Conservation (phyloP, 23 tunicate species). For the Phallusia fumigata region DNA sequence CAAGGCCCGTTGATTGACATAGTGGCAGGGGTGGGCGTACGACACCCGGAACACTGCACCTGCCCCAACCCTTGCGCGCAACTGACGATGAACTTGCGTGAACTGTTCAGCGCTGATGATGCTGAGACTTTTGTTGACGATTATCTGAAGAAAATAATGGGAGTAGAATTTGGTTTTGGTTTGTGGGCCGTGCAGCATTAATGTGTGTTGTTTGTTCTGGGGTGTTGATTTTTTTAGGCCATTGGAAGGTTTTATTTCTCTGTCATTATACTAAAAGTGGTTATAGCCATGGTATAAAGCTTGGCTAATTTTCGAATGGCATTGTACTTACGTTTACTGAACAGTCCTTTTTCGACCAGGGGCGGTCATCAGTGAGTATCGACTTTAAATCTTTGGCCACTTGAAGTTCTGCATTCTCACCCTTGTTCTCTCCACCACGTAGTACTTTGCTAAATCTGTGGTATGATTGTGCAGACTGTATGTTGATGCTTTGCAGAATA, state of each 20-base stretch:
- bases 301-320: too few species aligned
- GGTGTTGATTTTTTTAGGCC: too few species aligned
- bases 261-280: too few species aligned
- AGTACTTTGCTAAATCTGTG: constrained; percentile 59
- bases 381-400: constrained; percentile 49
- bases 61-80: constrained; percentile 22
- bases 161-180: too few species aligned
- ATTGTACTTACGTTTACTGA: constrained; percentile 31
- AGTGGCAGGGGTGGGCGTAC: constrained; percentile 70
- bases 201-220: too few species aligned
- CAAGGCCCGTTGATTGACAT: constrained; percentile 54
- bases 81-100: constrained; percentile 40
- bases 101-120: constrained; percentile 69
- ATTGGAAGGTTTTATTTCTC: too few species aligned
- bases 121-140: constrained; percentile 62
- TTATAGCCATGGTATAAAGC: too few species aligned
- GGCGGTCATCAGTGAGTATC: constrained; percentile 29
- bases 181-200: too few species aligned
- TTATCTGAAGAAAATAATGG: too few species aligned
- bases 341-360: constrained; percentile 30
- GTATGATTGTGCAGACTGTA: neutral
- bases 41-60: constrained; percentile 27
- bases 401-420: constrained; percentile 77
- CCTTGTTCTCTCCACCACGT: constrained; percentile 74
- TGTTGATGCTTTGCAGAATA: neutral